Base-by-base conservation (phyloP, 2,113 vertebrate genomes). In the Chaetodon trifascialis region DNA sequence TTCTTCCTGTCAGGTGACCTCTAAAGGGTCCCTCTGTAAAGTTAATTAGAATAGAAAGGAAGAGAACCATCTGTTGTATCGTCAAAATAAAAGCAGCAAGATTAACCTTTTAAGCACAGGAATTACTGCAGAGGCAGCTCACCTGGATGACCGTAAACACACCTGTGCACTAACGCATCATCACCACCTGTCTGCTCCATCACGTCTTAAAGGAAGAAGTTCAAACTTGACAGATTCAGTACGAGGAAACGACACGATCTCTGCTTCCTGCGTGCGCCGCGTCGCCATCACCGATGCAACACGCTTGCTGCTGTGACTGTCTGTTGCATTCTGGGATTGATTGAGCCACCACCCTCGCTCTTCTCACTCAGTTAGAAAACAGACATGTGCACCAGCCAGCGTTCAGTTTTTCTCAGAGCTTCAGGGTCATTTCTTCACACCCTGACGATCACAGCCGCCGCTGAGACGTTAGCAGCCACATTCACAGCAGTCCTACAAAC, bases 371-470 rank as follows among this genome's bases (percentile, higher is more conserved):
- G n/a, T n/a, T n/a, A n/a, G n/a, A n/a, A n/a, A n/a, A n/a, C n/a
- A n/a, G n/a, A n/a, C n/a, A n/a, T n/a, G n/a, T n/a, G n/a, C 30
- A 30, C 30, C 72, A 36, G 16, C 44, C 11, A 11, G 25, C 16
- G 21, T n/a, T 9, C 51, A 55, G 59, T 14, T 16, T 23, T 38
- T 55, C 46, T 34, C 7, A 8, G 47, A 47, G 76, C 56, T 80
- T 46, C 59, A 60, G 67, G 60, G 46, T 64, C 62, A 38, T 60
- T 69, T 69, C 55, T 64, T 78, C 79, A 78, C 73, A 67, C 15
- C 36, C 56, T 11, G 64, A 1, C 21, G 65, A 70, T 70, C 58
- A 25, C 66, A 25, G 62, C 69, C 17, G 4, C 79, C 4, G 55
- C 34, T 30, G 36, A 66, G 51, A 72, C 25, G 44, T 60, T 34